Percentiles rank a stretch among this genome's conserved stretches.
Evolutionary conservation across 2,113 vertebrate species (phyloP).

Genomic region (Leptobrachium leishanense): DNA sequence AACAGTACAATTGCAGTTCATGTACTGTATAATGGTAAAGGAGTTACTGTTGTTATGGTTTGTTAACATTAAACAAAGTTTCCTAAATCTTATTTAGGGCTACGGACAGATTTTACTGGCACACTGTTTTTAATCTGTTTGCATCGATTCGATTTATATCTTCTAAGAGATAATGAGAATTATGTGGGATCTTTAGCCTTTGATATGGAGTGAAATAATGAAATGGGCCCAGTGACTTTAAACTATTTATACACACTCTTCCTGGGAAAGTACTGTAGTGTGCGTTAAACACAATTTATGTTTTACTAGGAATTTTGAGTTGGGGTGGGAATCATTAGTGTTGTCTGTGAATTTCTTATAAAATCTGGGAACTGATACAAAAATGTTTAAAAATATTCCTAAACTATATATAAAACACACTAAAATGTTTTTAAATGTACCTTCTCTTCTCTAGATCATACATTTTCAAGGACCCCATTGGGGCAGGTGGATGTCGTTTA

Average conservation of each 20-base stretch:
- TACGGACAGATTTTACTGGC: too few relatives aligned
- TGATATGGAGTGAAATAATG: neutral
- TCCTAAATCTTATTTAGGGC: conserved; percentile 1
- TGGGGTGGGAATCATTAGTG: neutral
- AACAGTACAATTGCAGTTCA: too few relatives aligned
- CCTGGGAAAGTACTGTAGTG: neutral
- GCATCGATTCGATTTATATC: too few relatives aligned
- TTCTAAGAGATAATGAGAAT: neutral
- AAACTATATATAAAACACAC: too few relatives aligned
- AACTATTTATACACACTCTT: neutral
- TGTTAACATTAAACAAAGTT: neutral
- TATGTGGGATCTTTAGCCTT: neutral
- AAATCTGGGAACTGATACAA: too few relatives aligned
- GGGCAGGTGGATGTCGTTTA: too few relatives aligned
- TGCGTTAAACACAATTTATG: neutral
- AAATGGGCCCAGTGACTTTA: neutral
- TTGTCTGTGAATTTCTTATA: too few relatives aligned
- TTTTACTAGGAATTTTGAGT: neutral
- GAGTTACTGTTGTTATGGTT: neutral
- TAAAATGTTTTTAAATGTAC: too few relatives aligned
- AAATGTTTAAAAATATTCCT: too few relatives aligned
- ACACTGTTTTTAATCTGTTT: too few relatives aligned
- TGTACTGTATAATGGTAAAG: neutral
- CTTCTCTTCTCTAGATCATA: too few relatives aligned
- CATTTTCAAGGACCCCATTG: too few relatives aligned